Conservation (phyloP, 1,140 invertebrate species). For the Stegodyphus dumicola region DNA sequence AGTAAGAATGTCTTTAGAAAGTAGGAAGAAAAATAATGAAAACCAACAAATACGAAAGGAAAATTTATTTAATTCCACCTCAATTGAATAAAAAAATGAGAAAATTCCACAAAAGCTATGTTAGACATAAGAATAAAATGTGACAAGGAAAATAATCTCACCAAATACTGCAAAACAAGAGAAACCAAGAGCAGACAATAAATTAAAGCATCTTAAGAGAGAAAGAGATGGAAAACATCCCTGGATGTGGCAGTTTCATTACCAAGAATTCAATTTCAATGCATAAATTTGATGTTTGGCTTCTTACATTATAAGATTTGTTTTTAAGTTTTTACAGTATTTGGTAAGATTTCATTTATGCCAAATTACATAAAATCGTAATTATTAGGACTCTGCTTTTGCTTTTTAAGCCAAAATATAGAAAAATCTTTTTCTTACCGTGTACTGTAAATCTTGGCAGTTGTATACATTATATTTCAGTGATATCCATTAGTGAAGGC, state of each 20-base stretch:
- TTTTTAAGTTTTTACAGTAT: neutral
- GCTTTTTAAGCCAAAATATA: slow-evolving; percentile 18
- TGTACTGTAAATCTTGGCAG: slow-evolving; percentile 60
- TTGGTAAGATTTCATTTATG: slow-evolving; percentile 17
- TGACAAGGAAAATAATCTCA: neutral
- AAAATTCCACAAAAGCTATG: no score
- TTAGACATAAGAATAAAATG: no score
- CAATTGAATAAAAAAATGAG: no score
- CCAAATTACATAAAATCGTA: neutral
- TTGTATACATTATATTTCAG: slow-evolving; percentile 73
- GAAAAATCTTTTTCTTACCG: slow-evolving; percentile 36
- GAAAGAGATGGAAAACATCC: no score
- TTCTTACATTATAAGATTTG: neutral
- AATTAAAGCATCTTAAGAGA: neutral
- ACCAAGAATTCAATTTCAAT: no score
- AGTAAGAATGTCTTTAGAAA: no score
- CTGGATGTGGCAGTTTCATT: no score
- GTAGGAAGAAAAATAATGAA: no score
- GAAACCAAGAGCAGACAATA: neutral
- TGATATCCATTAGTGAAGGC: slow-evolving; percentile 94
- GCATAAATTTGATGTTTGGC: no score
- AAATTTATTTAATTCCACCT: no score
- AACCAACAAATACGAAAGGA: no score
- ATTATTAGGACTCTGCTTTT: neutral
- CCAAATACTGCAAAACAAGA: slow-evolving; percentile 11